Conservation (phyloP, 1,140 invertebrate species). For the Drosophila pallidifrons region DNA sequence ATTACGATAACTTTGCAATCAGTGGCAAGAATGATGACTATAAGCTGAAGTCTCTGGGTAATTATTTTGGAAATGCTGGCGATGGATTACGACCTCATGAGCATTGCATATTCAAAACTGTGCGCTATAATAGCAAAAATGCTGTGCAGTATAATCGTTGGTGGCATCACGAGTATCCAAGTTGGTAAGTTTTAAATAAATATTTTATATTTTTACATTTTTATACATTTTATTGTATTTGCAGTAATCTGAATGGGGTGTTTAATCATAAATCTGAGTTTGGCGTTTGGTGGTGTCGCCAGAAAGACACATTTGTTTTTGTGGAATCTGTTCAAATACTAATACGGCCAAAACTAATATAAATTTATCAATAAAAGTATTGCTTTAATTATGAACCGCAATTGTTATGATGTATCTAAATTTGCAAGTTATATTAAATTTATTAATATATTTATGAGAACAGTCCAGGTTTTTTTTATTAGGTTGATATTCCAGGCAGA, state of each 20-base stretch:
- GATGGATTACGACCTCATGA: slow-evolving; percentile 32
- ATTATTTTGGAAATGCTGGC: slow-evolving; percentile 29
- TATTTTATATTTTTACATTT: not conserved
- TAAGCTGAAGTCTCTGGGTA: slow-evolving; percentile 22
- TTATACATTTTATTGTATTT: not conserved
- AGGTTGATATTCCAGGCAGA: no score
- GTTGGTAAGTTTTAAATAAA: slow-evolving; percentile 14
- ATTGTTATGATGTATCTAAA: slow-evolving; percentile 1
- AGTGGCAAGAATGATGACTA: slow-evolving; percentile 23
- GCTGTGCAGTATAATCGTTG: slow-evolving; percentile 25
- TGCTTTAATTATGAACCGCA: not conserved
- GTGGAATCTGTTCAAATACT: slow-evolving; percentile 36
- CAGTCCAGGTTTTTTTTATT: no score
- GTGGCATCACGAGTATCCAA: slow-evolving; percentile 32
- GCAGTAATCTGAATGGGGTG: slow-evolving; percentile 29
- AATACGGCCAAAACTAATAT: slow-evolving; percentile 26
- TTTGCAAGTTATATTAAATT: not conserved
- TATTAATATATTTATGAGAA: no score
- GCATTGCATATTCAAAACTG: slow-evolving; percentile 16
- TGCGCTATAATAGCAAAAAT: slow-evolving; percentile 1
- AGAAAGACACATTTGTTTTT: slow-evolving; percentile 16
- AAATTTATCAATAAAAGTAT: slow-evolving; percentile 15
- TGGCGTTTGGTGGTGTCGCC: slow-evolving; percentile 35
- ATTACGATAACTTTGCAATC: slow-evolving; percentile 35
- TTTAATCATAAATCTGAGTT: slow-evolving; percentile 26